phyloP scores from a whole-genome alignment of 2,113 vertebrate species.

The Atlantisia rogersi region DNA sequence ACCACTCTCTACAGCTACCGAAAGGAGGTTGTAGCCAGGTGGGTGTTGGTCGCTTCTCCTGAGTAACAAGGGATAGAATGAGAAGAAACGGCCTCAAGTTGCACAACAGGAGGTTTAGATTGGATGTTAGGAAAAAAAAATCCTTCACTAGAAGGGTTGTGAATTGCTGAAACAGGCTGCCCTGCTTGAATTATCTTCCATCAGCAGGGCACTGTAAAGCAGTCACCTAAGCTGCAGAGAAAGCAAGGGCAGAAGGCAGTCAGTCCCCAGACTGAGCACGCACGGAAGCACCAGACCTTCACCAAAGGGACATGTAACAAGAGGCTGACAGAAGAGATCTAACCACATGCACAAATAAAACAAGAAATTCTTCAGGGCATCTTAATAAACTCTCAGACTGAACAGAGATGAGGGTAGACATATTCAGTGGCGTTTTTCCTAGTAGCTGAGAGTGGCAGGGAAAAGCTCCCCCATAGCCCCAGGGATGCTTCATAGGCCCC shows the following conservation, averaged over 20 bases:
- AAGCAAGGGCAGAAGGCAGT: neutral
- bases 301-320: neutral
- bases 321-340: neutral
- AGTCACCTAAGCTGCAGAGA: neutral
- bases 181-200: neutral
- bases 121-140: neutral
- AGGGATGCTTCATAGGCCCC: neutral
- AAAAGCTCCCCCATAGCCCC: neutral
- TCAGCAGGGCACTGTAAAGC: neutral
- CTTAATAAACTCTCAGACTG: neutral
- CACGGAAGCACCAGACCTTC: neutral
- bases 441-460: accelerated
- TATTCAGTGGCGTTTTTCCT: neutral
- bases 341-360: neutral
- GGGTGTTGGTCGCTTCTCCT: neutral
- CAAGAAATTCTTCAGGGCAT: neutral
- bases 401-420: neutral
- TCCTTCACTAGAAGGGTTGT: neutral
- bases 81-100: neutral
- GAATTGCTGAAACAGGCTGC: neutral
- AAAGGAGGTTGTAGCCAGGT: neutral
- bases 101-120: neutral
- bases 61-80: neutral
- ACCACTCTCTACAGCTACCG: neutral
- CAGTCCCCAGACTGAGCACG: neutral